Conservation (phyloP, 2,888 invertebrate species). For the Gymnoscelis rufifasciata region DNA sequence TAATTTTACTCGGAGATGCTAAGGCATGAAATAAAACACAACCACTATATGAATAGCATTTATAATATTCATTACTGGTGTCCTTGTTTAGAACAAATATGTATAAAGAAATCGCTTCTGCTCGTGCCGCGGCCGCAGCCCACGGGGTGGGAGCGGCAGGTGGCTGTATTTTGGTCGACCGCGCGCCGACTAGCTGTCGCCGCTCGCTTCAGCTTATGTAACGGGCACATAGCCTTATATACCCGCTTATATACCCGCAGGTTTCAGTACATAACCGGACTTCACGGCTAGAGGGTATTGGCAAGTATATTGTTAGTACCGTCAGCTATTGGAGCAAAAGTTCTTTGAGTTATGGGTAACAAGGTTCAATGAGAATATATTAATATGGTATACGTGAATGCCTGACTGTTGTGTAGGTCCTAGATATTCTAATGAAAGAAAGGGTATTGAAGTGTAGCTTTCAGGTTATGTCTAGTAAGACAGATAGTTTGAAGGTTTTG, state of each 20-base stretch:
- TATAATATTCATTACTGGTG: too few relatives aligned
- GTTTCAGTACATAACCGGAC: constrained; percentile 24
- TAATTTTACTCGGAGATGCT: too few relatives aligned
- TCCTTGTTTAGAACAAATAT: not conserved
- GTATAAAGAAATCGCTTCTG: constrained; percentile 21
- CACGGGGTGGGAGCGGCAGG: constrained; percentile 66
- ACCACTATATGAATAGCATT: too few relatives aligned
- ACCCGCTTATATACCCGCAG: constrained; percentile 24
- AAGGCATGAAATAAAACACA: too few relatives aligned
- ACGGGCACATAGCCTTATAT: constrained; percentile 51
- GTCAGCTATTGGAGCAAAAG: constrained; percentile 1
- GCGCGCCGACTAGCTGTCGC: constrained; percentile 63
- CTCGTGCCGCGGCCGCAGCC: constrained; percentile 14
- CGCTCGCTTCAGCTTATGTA: constrained; percentile 63
- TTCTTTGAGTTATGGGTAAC: not conserved
- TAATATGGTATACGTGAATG: not conserved
- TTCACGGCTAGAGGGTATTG: constrained; percentile 16
- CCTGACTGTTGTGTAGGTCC: too few relatives aligned
- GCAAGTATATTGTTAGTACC: constrained; percentile 6
- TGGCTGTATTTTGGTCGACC: constrained; percentile 74
- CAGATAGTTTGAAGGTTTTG: too few relatives aligned
- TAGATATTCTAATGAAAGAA: too few relatives aligned
- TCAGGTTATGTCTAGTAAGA: too few relatives aligned
- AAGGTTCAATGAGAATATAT: not conserved
- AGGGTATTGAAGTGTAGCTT: too few relatives aligned